Evolutionary conservation across 2,797 vertebrate species (phyloP).

Genomic region (Gymnoscopelus braueri): DNA sequence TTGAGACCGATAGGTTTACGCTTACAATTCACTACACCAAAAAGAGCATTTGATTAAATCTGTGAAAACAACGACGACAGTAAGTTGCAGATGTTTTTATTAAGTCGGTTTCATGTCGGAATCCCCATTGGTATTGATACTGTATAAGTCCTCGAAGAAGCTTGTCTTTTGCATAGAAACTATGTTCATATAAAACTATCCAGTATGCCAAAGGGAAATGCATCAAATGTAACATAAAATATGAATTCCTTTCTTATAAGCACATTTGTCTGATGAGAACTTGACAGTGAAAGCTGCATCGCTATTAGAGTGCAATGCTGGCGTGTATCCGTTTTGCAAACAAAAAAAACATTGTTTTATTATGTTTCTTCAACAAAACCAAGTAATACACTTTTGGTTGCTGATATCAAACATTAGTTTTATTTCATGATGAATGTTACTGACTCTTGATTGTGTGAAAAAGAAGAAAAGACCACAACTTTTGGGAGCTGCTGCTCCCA

Average conservation of each 20-base stretch:
- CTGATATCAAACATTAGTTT: background rate
- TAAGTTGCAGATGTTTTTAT: constrained; percentile 32
- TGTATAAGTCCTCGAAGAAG: background rate
- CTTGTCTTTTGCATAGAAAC: constrained; percentile 10
- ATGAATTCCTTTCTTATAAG: constrained; percentile 11
- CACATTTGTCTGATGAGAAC: constrained; percentile 39
- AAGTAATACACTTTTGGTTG: background rate
- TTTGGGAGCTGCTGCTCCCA: background rate
- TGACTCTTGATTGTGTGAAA: constrained; percentile 6
- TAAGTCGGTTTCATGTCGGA: constrained; percentile 8
- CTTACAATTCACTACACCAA: constrained; percentile 54
- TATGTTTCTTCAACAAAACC: constrained; percentile 5
- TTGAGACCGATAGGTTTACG: constrained; percentile 58
- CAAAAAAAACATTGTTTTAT: background rate
- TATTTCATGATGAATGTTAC: constrained; percentile 6
- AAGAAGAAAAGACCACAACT: no score
- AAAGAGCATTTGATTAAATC: constrained; percentile 50
- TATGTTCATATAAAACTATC: constrained; percentile 11
- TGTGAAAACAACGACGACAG: constrained; percentile 55
- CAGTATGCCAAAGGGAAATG: constrained; percentile 15
- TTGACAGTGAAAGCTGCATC: constrained; percentile 37
- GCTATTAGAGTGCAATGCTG: constrained; percentile 33
- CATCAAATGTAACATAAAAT: constrained; percentile 5
- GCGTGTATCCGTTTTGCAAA: constrained; percentile 26
- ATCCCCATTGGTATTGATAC: constrained; percentile 15